Conservation (phyloP, 2,797 vertebrate genomes). For the Phalanger gymnotis region DNA sequence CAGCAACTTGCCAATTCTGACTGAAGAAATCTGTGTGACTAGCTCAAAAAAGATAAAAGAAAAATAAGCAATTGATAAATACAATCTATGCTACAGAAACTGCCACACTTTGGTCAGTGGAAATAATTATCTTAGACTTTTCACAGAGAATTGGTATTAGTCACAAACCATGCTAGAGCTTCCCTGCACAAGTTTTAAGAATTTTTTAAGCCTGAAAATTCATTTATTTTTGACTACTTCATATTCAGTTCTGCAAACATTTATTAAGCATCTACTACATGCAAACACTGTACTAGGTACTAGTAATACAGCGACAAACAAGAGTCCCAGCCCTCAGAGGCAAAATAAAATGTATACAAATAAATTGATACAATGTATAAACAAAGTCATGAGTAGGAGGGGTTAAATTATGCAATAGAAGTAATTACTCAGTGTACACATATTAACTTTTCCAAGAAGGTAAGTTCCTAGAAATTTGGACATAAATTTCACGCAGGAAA, state of each 20-base stretch:
- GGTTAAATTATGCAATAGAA: background rate
- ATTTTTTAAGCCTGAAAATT: background rate
- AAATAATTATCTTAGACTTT: background rate
- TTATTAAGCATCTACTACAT: background rate
- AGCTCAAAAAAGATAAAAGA: background rate
- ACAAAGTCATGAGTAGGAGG: background rate
- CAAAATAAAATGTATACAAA: background rate
- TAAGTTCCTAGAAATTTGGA: background rate
- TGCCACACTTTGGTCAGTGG: background rate
- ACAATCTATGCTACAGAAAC: background rate
- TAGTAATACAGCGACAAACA: background rate
- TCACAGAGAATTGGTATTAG: background rate
- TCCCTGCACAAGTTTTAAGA: constrained; percentile 1
- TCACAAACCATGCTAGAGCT: background rate
- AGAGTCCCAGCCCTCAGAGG: background rate
- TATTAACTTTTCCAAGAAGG: background rate
- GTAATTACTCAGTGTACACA: background rate
- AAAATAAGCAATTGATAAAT: background rate
- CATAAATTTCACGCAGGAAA: background rate
- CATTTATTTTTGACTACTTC: background rate
- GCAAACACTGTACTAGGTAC: background rate
- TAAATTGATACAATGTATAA: background rate
- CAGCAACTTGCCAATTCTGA: too few relatives aligned
- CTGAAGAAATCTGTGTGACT: background rate
- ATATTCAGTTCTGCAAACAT: background rate